A percentile compares a stretch with the other conserved stretches of the same genome.
Evolutionary conservation across 2,797 vertebrate species (phyloP).

Genomic region (Ctenochaetus hawaiiensis): DNA sequence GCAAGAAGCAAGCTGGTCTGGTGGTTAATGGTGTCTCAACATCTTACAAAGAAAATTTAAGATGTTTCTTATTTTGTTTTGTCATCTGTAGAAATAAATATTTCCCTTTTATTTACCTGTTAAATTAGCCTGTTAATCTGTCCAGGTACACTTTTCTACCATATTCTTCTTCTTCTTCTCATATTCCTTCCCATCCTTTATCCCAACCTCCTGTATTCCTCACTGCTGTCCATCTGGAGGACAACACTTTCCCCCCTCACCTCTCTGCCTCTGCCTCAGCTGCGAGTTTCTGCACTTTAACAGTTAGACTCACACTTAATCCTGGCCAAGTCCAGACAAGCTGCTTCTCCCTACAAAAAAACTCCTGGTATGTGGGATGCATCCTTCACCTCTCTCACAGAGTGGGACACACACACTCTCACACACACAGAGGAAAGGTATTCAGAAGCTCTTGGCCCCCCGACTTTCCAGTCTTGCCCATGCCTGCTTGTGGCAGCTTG

Average conservation of each 20-base stretch:
- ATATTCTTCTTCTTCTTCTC: too few relatives aligned
- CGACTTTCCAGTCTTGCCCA: conserved; percentile 63
- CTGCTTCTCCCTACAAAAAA: conserved; percentile 71
- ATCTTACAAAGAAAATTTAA: not conserved
- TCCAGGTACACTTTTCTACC: too few relatives aligned
- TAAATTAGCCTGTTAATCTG: not conserved
- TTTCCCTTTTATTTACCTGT: not conserved
- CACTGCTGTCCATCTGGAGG: conserved; percentile 4
- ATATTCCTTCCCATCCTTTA: conserved; percentile 2
- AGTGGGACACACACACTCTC: conserved; percentile 37
- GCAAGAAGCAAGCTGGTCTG: not conserved
- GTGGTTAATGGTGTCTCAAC: not conserved
- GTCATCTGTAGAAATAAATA: not conserved
- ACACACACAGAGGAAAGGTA: conserved; percentile 52
- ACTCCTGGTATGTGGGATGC: conserved; percentile 77
- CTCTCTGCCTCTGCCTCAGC: conserved; percentile 32
- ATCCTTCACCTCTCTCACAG: conserved; percentile 74
- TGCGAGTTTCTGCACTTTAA: conserved; percentile 46
- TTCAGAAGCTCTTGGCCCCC: conserved; percentile 56
- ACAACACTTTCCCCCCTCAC: not conserved
- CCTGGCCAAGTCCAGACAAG: conserved; percentile 83
- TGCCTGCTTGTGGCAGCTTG: conserved; percentile 71
- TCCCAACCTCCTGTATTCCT: not conserved
- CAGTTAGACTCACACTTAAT: conserved; percentile 73
- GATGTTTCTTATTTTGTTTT: not conserved